Conservation (phyloP, 2,888 invertebrate genomes). For the Dicyrtoma fusca region DNA sequence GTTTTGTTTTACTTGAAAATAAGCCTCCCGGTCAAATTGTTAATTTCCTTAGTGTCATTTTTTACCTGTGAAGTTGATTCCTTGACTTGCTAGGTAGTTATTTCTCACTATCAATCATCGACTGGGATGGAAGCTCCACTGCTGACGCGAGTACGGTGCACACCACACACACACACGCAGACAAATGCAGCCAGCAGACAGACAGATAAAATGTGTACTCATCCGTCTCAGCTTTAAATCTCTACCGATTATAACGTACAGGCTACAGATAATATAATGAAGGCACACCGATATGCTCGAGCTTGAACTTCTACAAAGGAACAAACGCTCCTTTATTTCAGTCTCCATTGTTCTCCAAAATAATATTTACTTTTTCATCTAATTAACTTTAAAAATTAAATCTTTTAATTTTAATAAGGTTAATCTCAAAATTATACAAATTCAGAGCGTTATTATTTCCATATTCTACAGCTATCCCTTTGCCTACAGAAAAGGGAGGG, state of each 20-base stretch:
- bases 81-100: slow-evolving; percentile 45
- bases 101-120: slow-evolving; percentile 55
- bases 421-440: too few relatives aligned
- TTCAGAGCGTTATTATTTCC: too few relatives aligned
- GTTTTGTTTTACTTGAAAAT: slow-evolving; percentile 41
- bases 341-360: background rate
- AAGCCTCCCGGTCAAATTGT: slow-evolving; percentile 50
- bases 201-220: background rate
- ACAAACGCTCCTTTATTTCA: background rate
- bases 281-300: background rate
- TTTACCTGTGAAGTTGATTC: slow-evolving; percentile 24
- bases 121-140: slow-evolving; percentile 19
- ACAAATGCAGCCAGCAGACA: too few relatives aligned
- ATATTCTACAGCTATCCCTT: too few relatives aligned
- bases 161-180: too few relatives aligned
- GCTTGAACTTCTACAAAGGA: background rate
- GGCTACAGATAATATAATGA: background rate
- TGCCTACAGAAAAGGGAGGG: too few relatives aligned
- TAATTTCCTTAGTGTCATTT: slow-evolving; percentile 55
- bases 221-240: background rate
- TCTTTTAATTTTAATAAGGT: too few relatives aligned
- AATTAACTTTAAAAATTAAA: background rate
- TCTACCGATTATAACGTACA: background rate
- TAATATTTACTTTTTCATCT: slow-evolving; percentile 8
- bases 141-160: too few relatives aligned